Percentiles rank a stretch among this genome's conserved stretches.
Evolutionary conservation across 2,797 vertebrate genomes (phyloP).

Genomic region (Sebastes vulpes): DNA sequence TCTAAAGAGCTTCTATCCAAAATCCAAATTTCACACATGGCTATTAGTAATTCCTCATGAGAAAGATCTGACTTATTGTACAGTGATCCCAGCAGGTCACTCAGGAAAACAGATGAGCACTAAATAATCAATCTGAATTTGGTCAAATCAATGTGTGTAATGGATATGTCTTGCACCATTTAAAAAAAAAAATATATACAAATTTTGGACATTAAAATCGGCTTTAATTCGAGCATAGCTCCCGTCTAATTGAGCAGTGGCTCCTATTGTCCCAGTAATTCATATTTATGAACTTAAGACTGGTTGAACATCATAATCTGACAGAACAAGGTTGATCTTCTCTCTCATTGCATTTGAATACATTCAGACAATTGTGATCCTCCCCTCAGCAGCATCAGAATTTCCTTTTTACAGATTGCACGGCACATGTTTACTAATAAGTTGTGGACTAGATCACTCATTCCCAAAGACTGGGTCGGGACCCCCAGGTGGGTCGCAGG

Average conservation of each 20-base stretch:
- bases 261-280: not conserved
- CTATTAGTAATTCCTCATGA: not conserved
- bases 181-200: not conserved
- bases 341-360: not conserved
- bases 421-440: not conserved
- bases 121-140: not conserved
- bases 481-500: too few relatives aligned
- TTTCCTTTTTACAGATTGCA: not conserved
- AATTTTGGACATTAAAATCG: not conserved
- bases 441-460: not conserved
- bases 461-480: too few relatives aligned
- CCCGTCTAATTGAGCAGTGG: too few relatives aligned
- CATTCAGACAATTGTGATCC: not conserved
- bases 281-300: accelerated
- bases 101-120: not conserved
- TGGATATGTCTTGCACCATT: not conserved
- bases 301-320: not conserved
- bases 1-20: not conserved
- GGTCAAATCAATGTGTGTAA: not conserved
- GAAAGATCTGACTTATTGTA: not conserved
- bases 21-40: not conserved
- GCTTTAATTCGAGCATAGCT: not conserved
- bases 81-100: not conserved
- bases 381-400: not conserved
- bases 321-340: not conserved